phyloP scores from a whole-genome alignment of 2,888 invertebrate genomes.

The Apotomis capreana region DNA sequence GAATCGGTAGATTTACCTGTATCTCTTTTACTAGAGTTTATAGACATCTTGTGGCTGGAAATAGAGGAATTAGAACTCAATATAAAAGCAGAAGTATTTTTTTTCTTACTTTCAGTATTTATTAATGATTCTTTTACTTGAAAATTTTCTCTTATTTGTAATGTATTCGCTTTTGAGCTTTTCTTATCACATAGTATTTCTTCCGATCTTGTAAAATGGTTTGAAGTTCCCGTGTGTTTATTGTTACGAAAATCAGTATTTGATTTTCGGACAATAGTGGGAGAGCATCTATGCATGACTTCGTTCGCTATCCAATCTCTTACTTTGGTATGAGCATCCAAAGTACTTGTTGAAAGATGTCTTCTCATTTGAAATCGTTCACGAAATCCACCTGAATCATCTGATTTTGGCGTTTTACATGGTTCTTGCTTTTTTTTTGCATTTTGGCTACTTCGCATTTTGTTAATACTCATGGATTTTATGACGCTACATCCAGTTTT shows the following conservation, averaged over 20 bases:
- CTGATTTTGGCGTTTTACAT: constrained; percentile 82
- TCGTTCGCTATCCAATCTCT: constrained; percentile 93
- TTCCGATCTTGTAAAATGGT: constrained; percentile 76
- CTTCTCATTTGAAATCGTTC: constrained; percentile 86
- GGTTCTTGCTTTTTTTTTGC: constrained; percentile 80
- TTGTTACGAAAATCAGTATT: constrained; percentile 68
- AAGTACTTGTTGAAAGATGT: constrained; percentile 90
- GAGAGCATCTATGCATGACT: constrained; percentile 88
- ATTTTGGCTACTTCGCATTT: constrained; percentile 79
- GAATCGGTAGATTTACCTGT: constrained; percentile 75
- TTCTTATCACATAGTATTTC: constrained; percentile 71
- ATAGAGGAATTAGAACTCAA: constrained; percentile 76
- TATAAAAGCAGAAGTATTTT: constrained; percentile 77
- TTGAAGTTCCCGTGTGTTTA: constrained; percentile 58
- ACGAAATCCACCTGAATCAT: constrained; percentile 82
- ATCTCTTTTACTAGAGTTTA: constrained; percentile 55
- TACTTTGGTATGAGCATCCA: constrained; percentile 94
- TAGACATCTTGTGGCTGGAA: constrained; percentile 66
- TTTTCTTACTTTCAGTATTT: constrained; percentile 61
- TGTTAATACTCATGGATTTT: constrained; percentile 80
- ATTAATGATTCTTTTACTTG: constrained; percentile 54
- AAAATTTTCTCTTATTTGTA: constrained; percentile 53
- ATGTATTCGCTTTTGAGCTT: constrained; percentile 55
- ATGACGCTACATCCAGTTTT: constrained; percentile 84
- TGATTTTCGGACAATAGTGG: constrained; percentile 84